Evolutionary conservation across 1,140 invertebrate genomes (phyloP).

Genomic region (Eumeta japonica): DNA sequence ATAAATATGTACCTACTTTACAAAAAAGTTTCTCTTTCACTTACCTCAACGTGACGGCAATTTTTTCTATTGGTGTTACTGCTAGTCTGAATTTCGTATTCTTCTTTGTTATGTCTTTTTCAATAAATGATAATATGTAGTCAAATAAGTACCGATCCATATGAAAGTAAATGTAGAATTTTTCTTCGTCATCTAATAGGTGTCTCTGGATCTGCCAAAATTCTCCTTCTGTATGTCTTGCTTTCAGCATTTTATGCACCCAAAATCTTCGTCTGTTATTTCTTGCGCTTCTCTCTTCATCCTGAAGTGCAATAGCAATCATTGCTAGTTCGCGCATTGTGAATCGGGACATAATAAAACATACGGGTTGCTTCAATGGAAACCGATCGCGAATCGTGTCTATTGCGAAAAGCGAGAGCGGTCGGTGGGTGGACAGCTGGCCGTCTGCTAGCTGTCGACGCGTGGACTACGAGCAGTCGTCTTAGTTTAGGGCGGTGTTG

Average conservation of each 20-base stretch:
- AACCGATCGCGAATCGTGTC: no score
- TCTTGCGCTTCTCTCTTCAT: conserved; percentile 3
- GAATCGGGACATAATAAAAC: conserved; percentile 3
- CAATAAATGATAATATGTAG: no score
- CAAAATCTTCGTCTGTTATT: background rate
- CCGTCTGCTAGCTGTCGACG: no score
- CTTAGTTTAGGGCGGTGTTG: no score
- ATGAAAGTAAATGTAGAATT: conserved; percentile 3
- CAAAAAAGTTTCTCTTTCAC: conserved; percentile 2
- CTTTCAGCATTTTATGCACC: background rate
- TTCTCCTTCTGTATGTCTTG: conserved; percentile 1
- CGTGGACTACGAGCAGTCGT: no score
- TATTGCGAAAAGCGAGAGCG: no score
- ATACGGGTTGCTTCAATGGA: conserved; percentile 4
- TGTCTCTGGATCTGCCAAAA: background rate
- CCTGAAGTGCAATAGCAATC: conserved; percentile 2
- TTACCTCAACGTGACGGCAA: no score
- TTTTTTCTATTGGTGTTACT: no score
- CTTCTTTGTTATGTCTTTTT: no score
- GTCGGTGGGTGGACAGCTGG: conserved; percentile 1
- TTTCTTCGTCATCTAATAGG: conserved; percentile 2
- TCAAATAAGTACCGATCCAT: background rate
- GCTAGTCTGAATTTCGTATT: no score
- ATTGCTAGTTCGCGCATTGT: conserved; percentile 3
- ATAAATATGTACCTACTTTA: conserved; percentile 4